Base-by-base conservation (phyloP, 2,113 vertebrate species). In the Typhlomys cinereus region DNA sequence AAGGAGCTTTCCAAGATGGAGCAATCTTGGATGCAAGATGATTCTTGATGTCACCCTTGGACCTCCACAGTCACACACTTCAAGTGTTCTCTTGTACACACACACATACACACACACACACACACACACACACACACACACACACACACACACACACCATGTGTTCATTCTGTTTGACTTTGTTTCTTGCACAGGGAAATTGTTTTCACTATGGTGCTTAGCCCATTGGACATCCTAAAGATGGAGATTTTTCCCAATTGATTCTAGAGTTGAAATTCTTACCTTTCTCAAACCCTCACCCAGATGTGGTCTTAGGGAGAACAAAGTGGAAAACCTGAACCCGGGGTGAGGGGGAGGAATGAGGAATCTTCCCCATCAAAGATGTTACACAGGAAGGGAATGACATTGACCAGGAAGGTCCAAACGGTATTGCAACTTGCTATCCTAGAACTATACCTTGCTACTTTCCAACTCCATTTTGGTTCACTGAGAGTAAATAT, bases 211-310 rank as follows among this genome's bases (percentile, higher is more conserved):
- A 21, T 59, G 23, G 7, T 50, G 17, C 44, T 89, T 34, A 79
- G 64, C 34, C 69, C 25, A 8, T 61, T 89, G 75, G 34, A 52
- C 50, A 27, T n/a, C 50, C 46, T 90, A 29, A 54, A 73, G 83
- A 41, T 57, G 34, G 59, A 78, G n/a, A 67, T 66, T 70, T 57
- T 91, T 69, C n/a, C 31, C 25, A 11, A 64, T 62, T 62, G 34
- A 61, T 90, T 89, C 78, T 44, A 44, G 23, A 13, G 34, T 39
- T 78, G 52, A 94, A 94, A 89, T 83, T 75, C 21, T 78, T 92
- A 52, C 36, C 23, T 69, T 82, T 87, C 36, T 13, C 73, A 84
- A 69, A 69, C 73, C n/a, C 50, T 91, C 81, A 50, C 39, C 64
- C n/a, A 48, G 41, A 46, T 79, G 23, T 78, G 44, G 13, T 88